These are phyloP conservation scores for Agapornis canus DNA, from an alignment of 2,797 vertebrate species.

Conservation along the genomic window DNA sequence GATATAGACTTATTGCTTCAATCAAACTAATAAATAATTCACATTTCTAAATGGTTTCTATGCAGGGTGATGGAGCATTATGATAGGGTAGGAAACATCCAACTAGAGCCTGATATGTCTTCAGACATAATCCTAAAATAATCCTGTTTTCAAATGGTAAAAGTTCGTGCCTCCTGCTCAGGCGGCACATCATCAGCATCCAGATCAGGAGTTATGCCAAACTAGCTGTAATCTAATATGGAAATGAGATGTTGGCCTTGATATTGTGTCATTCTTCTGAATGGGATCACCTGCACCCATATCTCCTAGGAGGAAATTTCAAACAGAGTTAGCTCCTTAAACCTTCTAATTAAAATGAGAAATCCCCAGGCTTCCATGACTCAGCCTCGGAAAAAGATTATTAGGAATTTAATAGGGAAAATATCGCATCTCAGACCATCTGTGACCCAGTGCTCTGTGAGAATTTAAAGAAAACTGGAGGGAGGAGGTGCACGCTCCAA, in stretches of 20 bases:
- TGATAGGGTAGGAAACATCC: background rate
- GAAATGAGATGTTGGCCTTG: slow-evolving; percentile 89
- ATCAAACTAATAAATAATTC: slow-evolving; percentile 50
- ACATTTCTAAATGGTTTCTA: slow-evolving; percentile 27
- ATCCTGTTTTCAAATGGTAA: slow-evolving; percentile 63
- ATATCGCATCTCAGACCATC: slow-evolving; percentile 96
- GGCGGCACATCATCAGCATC: slow-evolving; percentile 73
- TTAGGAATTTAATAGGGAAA: slow-evolving; percentile 99
- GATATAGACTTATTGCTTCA: background rate
- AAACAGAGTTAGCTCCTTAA: slow-evolving; percentile 96
- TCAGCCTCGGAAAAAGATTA: slow-evolving; percentile 95
- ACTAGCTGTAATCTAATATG: slow-evolving; percentile 91
- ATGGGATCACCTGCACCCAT: slow-evolving; percentile 90
- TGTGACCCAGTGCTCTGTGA: slow-evolving; percentile 93
- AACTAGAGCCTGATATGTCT: slow-evolving; percentile 39
- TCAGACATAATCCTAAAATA: slow-evolving; percentile 64
- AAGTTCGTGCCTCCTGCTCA: slow-evolving; percentile 72
- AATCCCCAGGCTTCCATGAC: slow-evolving; percentile 91
- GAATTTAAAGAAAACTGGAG: slow-evolving; percentile 90
- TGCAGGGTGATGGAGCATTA: background rate
- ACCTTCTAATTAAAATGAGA: slow-evolving; percentile 99
- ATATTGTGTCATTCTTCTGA: slow-evolving; percentile 89
- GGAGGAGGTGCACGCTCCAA: slow-evolving; percentile 79
- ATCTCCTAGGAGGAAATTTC: slow-evolving; percentile 87
- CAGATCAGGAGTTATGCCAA: slow-evolving; percentile 87